Evolutionary conservation across 2,888 invertebrate species (phyloP), one percentile per base, ranked within the genome.

Genomic region (Microdon myrmicae): DNA sequence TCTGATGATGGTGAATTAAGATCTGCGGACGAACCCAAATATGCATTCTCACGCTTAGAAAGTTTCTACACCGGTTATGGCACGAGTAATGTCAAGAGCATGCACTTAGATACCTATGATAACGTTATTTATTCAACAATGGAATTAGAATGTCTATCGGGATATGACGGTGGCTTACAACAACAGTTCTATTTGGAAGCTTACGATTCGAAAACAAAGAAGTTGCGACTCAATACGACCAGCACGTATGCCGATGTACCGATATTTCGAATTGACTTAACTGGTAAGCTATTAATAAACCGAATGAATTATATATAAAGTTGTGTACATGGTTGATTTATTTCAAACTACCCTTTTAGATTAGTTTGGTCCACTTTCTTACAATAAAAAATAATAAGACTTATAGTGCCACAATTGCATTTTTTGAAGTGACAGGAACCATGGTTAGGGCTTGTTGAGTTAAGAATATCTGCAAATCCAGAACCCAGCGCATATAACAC

Each of bases 121-220:
- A 79, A 79, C 69, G 75, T 77, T 35, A 75, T 79, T 53, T 79
- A 79, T 70, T 79, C 79, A 29, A 78, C 80, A 81, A 80, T 94
- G 73, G 89, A 90, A 73, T 87, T 94, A 55, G 90, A 92, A 71
- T 94, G 94, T 78, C 86, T 90, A 55, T 86, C 90, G 0, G 94
- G 94, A 31, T 93, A 93, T 77, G 93, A 94, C 74, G 94, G 94
- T 1, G 94, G 94, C 1, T 83, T 94, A 54, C 90, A 90, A 28
- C 94, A 94, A 78, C 86, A 87, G 67, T 94, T 94, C 80, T 82
- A 90, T 43, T 80, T 94, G 54, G 93, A 94, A 77, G 92, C 92
- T 1, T 86, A 90, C 71, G 92, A 92, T 71, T 87, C 89, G 0
- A 80, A 84, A 70, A 89, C 89, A 10, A 88, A 87, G 72, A 85